Evolutionary conservation across 2,888 invertebrate species (phyloP), one percentile per base, ranked within the genome.

Genomic region (Poecilobothrus nobilitatus): DNA sequence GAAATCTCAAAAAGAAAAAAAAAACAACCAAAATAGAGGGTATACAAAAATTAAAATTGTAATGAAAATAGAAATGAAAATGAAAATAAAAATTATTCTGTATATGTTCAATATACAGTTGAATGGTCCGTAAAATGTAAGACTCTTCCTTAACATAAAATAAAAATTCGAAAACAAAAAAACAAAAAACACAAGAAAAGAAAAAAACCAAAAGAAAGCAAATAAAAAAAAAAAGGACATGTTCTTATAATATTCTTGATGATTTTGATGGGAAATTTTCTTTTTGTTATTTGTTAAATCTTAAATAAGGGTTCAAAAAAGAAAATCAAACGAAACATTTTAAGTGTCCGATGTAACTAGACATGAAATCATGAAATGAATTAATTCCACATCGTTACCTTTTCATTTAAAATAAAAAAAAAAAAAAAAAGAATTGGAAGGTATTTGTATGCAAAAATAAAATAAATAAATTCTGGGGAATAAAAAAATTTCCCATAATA

Each of bases 91-190:
- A 34, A 34, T 34, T 34, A 34, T 12, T n/a, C n/a, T n/a, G 41
- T 41, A 15, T 15, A 12, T 53, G 18, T 18, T 44, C 44, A 2
- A 53, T n/a, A n/a, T 53, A 53, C 9, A 53, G 18, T 53, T 53
- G 53, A 53, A 53, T 53, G 53, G 53, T 53, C 53, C 53, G n/a
- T 27, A 53, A 53, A 53, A 53, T 53, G 53, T 53, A 53, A 12
- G 15, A 2, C 9, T 12, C 41, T 12, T 12, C 15, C 9, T 12
- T 5, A 41, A 15, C 41, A 27, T 27, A 27, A 27, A 27, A 41
- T 41, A 41, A 41, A 41, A 6, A 41, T 5, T 3, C 1, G 7
- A 41, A 8, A 15, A 15, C 12, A 1, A 41, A 41, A 1, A 53
- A 53, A 18, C 6, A 18, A 53, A 53, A 18, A 18, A 18, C 7